Evolutionary conservation across 1,140 invertebrate species (phyloP), one percentile per base, ranked within the genome.

Genomic region (Drosophila tristis): DNA sequence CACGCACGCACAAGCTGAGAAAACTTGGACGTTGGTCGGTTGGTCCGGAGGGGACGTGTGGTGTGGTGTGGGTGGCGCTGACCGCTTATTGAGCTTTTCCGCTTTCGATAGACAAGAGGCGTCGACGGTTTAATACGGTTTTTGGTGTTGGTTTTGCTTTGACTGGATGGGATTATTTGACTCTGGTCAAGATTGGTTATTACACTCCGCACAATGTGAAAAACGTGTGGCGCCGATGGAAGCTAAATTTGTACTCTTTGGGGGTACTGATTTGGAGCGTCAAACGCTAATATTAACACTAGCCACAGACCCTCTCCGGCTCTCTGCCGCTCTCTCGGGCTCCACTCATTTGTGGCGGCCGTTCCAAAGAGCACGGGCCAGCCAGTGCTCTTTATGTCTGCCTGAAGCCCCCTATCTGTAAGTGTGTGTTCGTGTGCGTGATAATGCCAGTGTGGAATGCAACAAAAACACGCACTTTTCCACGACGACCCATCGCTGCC

Each of bases 201-300:
- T 47, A 61, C 20, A 80, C 71, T 66, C 61, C 59, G 57, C 64
- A 71, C 45, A 70, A 75, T 75, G 50, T 43, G 67, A 31, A 76
- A 64, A 81, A 87, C 71, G 66, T 78, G 64, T 81, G 74, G 78
- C 67, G 70, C 61, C 82, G 71, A 84, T 77, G 71, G 85, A 79
- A 76, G 54, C 47, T 74, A 77, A 79, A 77, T 8, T 11, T 29
- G 26, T 29, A 29, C 31, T 35, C 31, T 39, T 39, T 39, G 35
- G 35, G 5, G 9, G 67, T 71, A 86, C 78, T 87, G 82, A 84
- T 87, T 85, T 87, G 61, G 81, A 47, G 63, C 79, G 64, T 61
- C 84, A 74, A 62, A 73, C 57, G 84, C 67, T 84, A 89, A 87
- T 89, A 87, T 87, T 73, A 87, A 79, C 45, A 59, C 67, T 61